Conservation (phyloP, 2,797 vertebrate species). For the Typhlichthys eigenmanni region DNA sequence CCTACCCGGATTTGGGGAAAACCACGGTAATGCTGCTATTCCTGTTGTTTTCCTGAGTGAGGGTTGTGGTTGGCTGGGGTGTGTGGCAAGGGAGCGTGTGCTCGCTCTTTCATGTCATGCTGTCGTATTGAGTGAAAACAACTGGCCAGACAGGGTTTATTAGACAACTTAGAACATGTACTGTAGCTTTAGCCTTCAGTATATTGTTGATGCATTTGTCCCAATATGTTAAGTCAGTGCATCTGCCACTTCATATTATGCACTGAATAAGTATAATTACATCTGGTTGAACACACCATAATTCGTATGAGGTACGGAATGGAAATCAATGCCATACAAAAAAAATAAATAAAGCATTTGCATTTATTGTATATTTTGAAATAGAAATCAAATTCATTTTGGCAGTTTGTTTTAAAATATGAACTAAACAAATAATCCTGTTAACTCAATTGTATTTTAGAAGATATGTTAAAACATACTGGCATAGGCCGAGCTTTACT, state of each 20-base stretch:
- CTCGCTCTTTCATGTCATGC: constrained; percentile 50
- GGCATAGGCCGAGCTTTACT: background rate
- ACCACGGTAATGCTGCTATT: constrained; percentile 64
- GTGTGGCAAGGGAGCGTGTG: constrained; percentile 48
- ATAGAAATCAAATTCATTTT: constrained; percentile 24
- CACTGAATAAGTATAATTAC: background rate
- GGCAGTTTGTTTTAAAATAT: background rate
- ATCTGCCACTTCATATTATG: background rate
- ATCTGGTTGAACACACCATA: background rate
- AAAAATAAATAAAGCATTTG: constrained; percentile 32
- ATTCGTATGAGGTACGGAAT: background rate
- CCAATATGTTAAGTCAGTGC: background rate
- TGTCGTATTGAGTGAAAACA: constrained; percentile 45
- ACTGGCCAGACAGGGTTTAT: constrained; percentile 34
- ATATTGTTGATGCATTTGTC: background rate
- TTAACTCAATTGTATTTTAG: constrained; percentile 1
- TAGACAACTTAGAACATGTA: constrained; percentile 40
- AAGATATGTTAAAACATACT: constrained; percentile 26
- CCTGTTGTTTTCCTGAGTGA: constrained; percentile 61
- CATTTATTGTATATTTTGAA: constrained; percentile 59
- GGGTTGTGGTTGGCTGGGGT: constrained; percentile 57
- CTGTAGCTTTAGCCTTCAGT: constrained; percentile 12
- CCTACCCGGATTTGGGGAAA: constrained; percentile 63
- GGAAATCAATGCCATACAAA: constrained; percentile 37
- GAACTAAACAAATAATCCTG: no score